A percentile compares a stretch with the other conserved stretches of the same genome.
Evolutionary conservation across 2,888 invertebrate species (phyloP).

Genomic region (Hofmannophila pseudospretella): DNA sequence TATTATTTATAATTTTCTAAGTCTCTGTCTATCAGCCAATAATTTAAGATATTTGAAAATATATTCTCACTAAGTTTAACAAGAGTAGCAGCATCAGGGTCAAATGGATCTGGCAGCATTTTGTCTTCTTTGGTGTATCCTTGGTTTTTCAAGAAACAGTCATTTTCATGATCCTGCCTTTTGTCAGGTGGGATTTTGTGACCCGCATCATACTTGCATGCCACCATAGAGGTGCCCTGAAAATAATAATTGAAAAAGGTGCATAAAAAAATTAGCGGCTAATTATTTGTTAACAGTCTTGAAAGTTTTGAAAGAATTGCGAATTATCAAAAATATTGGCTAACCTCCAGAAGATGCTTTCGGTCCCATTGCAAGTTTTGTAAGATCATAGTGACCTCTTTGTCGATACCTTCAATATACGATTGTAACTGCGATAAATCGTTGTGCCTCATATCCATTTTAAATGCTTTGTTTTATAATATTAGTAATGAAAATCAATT

Average conservation of each 20-base stretch:
- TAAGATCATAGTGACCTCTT: conserved; percentile 52
- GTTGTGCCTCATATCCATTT: conserved; percentile 38
- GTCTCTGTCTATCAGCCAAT: no score
- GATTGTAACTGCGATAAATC: conserved; percentile 38
- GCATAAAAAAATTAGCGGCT: background rate
- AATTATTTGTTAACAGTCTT: background rate
- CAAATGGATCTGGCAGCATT: conserved; percentile 48
- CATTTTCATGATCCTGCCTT: conserved; percentile 35
- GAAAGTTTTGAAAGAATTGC: no score
- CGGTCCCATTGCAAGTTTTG: conserved; percentile 63
- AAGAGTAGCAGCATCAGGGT: conserved; percentile 32
- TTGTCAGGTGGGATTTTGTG: conserved; percentile 41
- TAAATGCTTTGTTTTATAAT: no score
- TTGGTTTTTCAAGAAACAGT: conserved; percentile 38
- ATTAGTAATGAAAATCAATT: no score
- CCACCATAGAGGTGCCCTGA: conserved; percentile 30
- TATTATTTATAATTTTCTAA: no score
- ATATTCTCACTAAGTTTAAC: conserved; percentile 52
- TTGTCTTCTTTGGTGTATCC: conserved; percentile 40
- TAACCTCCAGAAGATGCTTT: conserved; percentile 45
- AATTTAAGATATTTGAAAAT: no score
- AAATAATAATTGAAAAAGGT: conserved; percentile 1
- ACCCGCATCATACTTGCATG: conserved; percentile 40
- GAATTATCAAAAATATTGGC: background rate
- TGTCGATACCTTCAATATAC: conserved; percentile 42